A percentile compares a stretch with the other conserved stretches of the same genome.
Conservation (phyloP, 2,797 vertebrate species). For the Rhynchotus rufescens region DNA sequence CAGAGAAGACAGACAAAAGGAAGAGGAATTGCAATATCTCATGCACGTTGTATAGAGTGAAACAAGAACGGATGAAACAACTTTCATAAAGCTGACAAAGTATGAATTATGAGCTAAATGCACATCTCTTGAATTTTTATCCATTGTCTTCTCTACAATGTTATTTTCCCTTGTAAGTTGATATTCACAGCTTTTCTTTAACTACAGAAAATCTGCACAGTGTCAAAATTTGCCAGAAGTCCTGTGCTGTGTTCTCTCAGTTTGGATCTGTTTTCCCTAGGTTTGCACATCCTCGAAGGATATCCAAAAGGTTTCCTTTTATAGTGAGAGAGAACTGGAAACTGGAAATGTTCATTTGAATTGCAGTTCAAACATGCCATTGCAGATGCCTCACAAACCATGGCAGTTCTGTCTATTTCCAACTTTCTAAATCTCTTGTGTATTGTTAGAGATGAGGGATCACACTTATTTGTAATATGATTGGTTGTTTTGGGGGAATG, state of each 20-base stretch:
- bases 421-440: background rate
- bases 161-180: background rate
- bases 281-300: background rate
- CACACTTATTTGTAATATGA: background rate
- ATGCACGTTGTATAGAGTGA: background rate
- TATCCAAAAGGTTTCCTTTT: background rate
- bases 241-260: background rate
- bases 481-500: background rate
- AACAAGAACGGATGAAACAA: background rate
- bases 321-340: background rate
- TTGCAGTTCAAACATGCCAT: background rate
- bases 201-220: background rate
- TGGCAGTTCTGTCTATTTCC: background rate
- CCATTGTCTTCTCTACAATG: background rate
- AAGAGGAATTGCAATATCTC: background rate
- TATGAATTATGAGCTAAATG: background rate
- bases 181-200: background rate
- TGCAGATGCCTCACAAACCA: background rate
- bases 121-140: background rate
- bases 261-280: background rate
- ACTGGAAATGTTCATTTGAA: background rate
- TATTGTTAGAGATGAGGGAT: background rate
- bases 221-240: background rate
- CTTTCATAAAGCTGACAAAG: background rate
- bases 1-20: background rate